phyloP scores from a whole-genome alignment of 2,888 invertebrate species.

The Nowickia ferox region DNA sequence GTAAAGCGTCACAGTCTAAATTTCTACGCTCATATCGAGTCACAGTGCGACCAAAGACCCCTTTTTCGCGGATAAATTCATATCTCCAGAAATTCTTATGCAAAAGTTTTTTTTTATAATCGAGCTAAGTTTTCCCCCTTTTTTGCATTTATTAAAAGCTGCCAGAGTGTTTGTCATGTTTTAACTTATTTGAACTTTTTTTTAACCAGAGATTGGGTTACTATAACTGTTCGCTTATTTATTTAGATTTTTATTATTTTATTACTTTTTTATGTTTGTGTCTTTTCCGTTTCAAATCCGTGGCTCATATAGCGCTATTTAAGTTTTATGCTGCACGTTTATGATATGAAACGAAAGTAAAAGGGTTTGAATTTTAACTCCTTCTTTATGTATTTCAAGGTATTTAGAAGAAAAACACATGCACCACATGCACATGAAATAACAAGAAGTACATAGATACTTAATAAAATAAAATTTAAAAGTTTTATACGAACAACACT shows the following conservation, averaged over 20 bases:
- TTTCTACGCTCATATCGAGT: no score
- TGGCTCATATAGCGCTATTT: constrained; percentile 59
- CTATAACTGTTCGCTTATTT: constrained; percentile 61
- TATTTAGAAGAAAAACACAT: constrained; percentile 4
- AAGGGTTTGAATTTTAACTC: constrained; percentile 56
- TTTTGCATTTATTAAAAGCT: not conserved
- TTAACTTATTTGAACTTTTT: constrained; percentile 28
- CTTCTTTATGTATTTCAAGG: constrained; percentile 23
- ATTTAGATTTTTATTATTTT: constrained; percentile 23
- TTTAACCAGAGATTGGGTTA: constrained; percentile 56
- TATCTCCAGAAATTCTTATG: no score
- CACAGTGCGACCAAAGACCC: no score
- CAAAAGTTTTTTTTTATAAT: no score
- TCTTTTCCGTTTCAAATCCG: constrained; percentile 42
- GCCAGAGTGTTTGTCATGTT: not conserved
- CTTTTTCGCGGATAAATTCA: no score
- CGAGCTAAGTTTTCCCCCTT: not conserved
- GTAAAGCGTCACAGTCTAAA: no score
- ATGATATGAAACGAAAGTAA: constrained; percentile 58
- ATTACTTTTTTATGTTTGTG: not conserved
- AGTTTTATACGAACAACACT: constrained; percentile 37
- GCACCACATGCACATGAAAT: not conserved
- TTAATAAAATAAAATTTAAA: constrained; percentile 46
- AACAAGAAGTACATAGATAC: constrained; percentile 2
- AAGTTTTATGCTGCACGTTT: constrained; percentile 45